Evolutionary conservation across 2,797 vertebrate species (phyloP).

Genomic region (Brachymystax lenok): DNA sequence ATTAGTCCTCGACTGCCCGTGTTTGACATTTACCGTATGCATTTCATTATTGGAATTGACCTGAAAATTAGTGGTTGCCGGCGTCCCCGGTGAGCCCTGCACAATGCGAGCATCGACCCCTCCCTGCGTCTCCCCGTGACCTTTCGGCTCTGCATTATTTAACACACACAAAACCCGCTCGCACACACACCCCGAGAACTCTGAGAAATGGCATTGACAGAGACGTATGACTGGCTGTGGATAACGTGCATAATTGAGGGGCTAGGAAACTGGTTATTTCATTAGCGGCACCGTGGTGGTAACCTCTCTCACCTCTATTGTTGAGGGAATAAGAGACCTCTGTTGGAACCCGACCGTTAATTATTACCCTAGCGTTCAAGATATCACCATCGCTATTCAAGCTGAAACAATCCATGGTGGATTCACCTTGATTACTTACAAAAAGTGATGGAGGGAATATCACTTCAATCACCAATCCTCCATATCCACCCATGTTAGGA

Average conservation of each 20-base stretch:
- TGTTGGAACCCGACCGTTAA: slow-evolving; percentile 22
- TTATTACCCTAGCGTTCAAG: slow-evolving; percentile 32
- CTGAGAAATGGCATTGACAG: slow-evolving; percentile 79
- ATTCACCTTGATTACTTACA: slow-evolving; percentile 38
- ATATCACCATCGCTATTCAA: slow-evolving; percentile 35
- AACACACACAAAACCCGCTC: slow-evolving; percentile 74
- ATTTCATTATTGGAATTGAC: slow-evolving; percentile 84
- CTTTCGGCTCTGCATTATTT: slow-evolving; percentile 83
- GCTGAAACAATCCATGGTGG: slow-evolving; percentile 33
- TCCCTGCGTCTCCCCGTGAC: slow-evolving; percentile 72
- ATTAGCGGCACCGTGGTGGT: slow-evolving; percentile 17
- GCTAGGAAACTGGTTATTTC: slow-evolving; percentile 75
- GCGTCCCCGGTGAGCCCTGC: slow-evolving; percentile 37
- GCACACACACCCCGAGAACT: slow-evolving; percentile 67
- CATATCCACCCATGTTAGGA: slow-evolving; percentile 15
- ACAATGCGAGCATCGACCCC: slow-evolving; percentile 68
- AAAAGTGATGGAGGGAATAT: slow-evolving; percentile 20
- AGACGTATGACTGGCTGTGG: slow-evolving; percentile 77
- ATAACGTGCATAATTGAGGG: slow-evolving; percentile 80
- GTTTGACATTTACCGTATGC: slow-evolving; percentile 84
- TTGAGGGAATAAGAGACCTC: slow-evolving; percentile 28
- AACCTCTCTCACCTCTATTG: slow-evolving; percentile 12
- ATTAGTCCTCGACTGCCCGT: slow-evolving; percentile 72
- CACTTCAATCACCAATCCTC: slow-evolving; percentile 1
- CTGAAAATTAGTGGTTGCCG: slow-evolving; percentile 79